Base-by-base conservation (phyloP, 92 coral and sea anemone species). In the Palythoa grandis region DNA sequence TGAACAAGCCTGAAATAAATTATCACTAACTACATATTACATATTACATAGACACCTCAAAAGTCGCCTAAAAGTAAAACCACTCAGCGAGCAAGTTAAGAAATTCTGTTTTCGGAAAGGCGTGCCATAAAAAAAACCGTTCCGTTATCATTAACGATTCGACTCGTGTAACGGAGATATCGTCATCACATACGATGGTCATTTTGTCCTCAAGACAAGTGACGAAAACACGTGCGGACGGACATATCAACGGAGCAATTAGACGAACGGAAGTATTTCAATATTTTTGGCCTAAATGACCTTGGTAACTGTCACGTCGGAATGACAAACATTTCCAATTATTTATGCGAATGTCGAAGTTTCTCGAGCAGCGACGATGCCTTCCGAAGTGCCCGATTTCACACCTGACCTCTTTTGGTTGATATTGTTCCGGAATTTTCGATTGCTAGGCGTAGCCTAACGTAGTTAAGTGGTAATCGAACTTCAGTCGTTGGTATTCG, bases 351-450 rank as follows among this genome's bases (percentile, higher is more conserved):
- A 24, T 50, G 58, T 20, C 47, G 85, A 80, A 80, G 61, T 66
- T 50, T 80, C 85, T 80, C 85, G 85, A 66, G 24, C 23, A 53
- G 85, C 22, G 54, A 48, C 85, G 85, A 66, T 10, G 9, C n/a
- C 11, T 11, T 76, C 85, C 71, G 72, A 25, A 63, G 25, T 24
- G 35, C 40, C 53, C 73, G 60, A 48, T 19, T 66, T 23, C 38
- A 79, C 25, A 74, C 85, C 23, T 47, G 85, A 65, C 74, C 29
- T 61, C 54, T 75, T 38, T 7, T 14, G 1, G 65, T 10, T n/a
- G 35, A 65, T 58, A 57, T 60, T 39, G 53, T 25, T 78, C 83
- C 6, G 29, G 84, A 63, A 79, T 39, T 48, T 79, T 65, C 74
- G 61, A 48, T 43, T 43, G 53, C 73, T 80, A 53, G 85, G 85